Evolutionary conservation across 2,797 vertebrate species (phyloP).

Genomic region (Cephalopachus bancanus): DNA sequence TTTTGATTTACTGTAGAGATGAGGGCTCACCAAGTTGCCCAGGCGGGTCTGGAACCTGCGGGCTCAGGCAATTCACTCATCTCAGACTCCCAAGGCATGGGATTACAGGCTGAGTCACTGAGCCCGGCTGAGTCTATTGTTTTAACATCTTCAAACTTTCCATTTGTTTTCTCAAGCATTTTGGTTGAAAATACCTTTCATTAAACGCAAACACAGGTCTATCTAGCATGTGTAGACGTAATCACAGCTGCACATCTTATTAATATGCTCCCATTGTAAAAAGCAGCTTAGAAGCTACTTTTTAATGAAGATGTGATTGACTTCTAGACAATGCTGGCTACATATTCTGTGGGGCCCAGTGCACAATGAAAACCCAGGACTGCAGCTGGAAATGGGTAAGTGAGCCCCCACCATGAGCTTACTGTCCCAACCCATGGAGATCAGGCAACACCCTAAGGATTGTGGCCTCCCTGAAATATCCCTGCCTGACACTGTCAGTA

Average conservation of each 20-base stretch:
- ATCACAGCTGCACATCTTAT: background rate
- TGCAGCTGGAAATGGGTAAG: fast-evolving
- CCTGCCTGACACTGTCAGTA: too few relatives aligned
- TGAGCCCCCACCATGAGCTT: background rate
- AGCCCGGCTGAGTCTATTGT: too few relatives aligned
- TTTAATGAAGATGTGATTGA: background rate
- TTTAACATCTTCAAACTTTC: background rate
- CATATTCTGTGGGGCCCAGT: too few relatives aligned
- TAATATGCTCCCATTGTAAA: background rate
- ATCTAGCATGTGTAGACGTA: background rate
- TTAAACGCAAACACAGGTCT: background rate
- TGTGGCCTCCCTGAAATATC: too few relatives aligned
- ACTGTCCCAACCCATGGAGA: fast-evolving
- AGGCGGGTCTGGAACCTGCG: too few relatives aligned
- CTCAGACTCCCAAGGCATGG: too few relatives aligned
- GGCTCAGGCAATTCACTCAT: too few relatives aligned
- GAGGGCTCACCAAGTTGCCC: too few relatives aligned
- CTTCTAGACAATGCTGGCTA: background rate
- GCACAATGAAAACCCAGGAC: background rate
- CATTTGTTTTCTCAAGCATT: background rate
- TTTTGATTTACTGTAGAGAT: too few relatives aligned
- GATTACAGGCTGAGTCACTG: too few relatives aligned
- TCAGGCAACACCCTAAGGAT: background rate
- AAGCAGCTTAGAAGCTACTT: background rate
- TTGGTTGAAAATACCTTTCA: background rate